Conservation (phyloP, 2,888 invertebrate species). For the Andrena hattorfiana region DNA sequence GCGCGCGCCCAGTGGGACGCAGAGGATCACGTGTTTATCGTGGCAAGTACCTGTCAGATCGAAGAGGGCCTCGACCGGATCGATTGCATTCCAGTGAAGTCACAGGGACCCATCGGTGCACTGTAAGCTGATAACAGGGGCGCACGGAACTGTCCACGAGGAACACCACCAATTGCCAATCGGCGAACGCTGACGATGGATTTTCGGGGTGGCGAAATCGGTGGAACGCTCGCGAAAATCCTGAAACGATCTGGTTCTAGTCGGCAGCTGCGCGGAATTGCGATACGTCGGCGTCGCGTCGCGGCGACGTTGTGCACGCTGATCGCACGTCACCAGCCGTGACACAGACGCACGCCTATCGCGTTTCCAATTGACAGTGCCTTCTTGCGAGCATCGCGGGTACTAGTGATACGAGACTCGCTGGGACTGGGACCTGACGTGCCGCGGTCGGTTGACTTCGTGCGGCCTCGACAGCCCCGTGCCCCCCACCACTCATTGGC, state of each 20-base stretch:
- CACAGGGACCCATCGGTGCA: conserved; percentile 57
- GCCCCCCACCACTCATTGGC: neutral
- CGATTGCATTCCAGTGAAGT: conserved; percentile 62
- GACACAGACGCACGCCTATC: conserved; percentile 32
- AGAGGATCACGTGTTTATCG: conserved; percentile 58
- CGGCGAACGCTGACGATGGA: neutral
- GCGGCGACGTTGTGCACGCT: conserved; percentile 54
- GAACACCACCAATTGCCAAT: conserved; percentile 11
- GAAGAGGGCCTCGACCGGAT: conserved; percentile 55
- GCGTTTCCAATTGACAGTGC: conserved; percentile 45
- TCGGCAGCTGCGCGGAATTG: conserved; percentile 34
- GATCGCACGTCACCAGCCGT: conserved; percentile 52
- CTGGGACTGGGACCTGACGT: conserved; percentile 53
- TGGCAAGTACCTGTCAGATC: conserved; percentile 68
- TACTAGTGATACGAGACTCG: conserved; percentile 52
- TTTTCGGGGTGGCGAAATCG: neutral
- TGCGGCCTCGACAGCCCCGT: conserved; percentile 9
- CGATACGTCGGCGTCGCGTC: conserved; percentile 55
- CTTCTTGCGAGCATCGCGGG: conserved; percentile 43
- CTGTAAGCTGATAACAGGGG: conserved; percentile 47
- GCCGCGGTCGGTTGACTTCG: conserved; percentile 41
- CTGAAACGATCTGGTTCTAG: neutral
- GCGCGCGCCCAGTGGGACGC: neutral
- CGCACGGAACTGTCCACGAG: conserved; percentile 29
- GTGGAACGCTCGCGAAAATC: conserved; percentile 6